Evolutionary conservation across 2,797 vertebrate species (phyloP), one percentile per base, ranked within the genome.

Genomic region (Morus bassanus): DNA sequence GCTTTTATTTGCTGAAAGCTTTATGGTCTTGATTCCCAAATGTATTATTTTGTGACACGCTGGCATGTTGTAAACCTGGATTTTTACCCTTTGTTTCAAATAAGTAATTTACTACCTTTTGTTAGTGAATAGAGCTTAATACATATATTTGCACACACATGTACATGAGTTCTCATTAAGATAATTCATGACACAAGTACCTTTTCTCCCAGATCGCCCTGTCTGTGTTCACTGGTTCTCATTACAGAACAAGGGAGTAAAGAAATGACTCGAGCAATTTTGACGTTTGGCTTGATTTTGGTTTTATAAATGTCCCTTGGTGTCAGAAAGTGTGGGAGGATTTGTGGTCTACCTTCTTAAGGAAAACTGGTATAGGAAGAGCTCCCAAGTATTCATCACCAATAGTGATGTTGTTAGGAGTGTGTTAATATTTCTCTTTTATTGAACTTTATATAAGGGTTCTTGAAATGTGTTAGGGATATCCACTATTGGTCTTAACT

Each of bases 141-240:
- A 17, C 4, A 1, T 33, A 0, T 22, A 46, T 64, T 78, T 74
- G 54, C 27, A 39, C 25, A 15, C 19, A 46, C 7, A 3, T 0
- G 1, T 8, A 18, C 8, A 7, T 4, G 13, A 76, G 19, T 84
- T 89, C 18, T 9, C 10, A 53, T 41, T 35, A 69, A 65, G n/a
- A 11, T 63, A 54, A 56, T 65, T 56, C 8, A 19, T 78, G 37
- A 60, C 35, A 48, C 6, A 37, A 9, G 21, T 65, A 30, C 22
- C 28, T 76, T 83, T 63, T 67, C 22, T 15, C 18, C 10, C 21
- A 51, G 4, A 84, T 39, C 25, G 4, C 21, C 11, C 7, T 51
- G 11, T 56, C 35, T 64, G 4, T 43, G 37, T 77, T 74, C 2
- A 2, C 64, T 72, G 61, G 3, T 61, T 72, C 61, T 84, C 6